Evolutionary conservation across 2,888 invertebrate genomes (phyloP).

Genomic region (Clunio marinus): DNA sequence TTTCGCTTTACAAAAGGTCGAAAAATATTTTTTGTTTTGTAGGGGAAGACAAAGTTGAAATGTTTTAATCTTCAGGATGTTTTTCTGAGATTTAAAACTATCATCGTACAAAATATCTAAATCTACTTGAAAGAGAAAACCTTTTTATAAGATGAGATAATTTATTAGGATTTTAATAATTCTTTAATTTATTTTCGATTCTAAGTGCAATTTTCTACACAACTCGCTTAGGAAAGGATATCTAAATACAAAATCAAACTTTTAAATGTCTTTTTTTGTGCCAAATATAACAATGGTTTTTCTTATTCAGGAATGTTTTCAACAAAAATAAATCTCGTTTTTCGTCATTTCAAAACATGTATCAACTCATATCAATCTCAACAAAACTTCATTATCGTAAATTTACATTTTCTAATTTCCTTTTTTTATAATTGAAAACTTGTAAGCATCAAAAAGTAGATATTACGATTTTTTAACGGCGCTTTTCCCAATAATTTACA

Average conservation of each 20-base stretch:
- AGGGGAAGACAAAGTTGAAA: too few relatives aligned
- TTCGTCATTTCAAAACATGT: slow-evolving; percentile 5
- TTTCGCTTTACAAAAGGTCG: too few relatives aligned
- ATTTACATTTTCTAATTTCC: background rate
- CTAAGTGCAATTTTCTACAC: slow-evolving; percentile 18
- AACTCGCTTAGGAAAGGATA: slow-evolving; percentile 1
- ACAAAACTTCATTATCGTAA: background rate
- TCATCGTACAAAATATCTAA: too few relatives aligned
- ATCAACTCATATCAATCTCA: background rate
- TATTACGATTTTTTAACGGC: background rate
- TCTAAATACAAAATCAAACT: slow-evolving; percentile 22
- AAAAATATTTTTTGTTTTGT: too few relatives aligned
- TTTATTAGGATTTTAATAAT: slow-evolving; percentile 21
- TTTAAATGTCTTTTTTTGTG: slow-evolving; percentile 22
- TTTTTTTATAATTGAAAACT: background rate
- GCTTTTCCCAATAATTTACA: background rate
- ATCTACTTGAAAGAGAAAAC: too few relatives aligned
- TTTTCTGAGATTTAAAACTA: too few relatives aligned
- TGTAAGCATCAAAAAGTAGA: background rate
- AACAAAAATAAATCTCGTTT: background rate
- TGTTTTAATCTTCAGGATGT: too few relatives aligned
- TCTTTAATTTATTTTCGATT: background rate
- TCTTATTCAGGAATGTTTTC: slow-evolving; percentile 14
- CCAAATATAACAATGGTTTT: slow-evolving; percentile 9
- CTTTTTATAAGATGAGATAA: too few relatives aligned